Base-by-base conservation (phyloP, 2,797 vertebrate species). In the Prunella strophiata region DNA sequence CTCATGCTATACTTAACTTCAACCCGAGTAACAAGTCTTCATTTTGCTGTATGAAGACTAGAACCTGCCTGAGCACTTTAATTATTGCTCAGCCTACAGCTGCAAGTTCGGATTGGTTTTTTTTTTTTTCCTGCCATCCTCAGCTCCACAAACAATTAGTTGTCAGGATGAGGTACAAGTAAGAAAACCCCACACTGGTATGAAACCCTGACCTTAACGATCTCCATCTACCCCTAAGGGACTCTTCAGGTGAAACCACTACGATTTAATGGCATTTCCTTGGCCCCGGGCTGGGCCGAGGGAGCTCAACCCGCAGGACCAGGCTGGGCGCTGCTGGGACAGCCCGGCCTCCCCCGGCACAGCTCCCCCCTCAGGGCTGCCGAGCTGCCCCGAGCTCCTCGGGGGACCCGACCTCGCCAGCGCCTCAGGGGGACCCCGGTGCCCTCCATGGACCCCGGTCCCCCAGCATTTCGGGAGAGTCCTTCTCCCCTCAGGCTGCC, bases 201-300 rank as follows among this genome's bases (percentile, higher is more conserved):
- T 0, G 2, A 48, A 47, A 47, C 30, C 25, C 0, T 12, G 29
- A 30, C 30, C 32, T 27, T 9, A 22, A 22, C 1, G 11, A 3
- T 51, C n/a, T 26, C 27, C 9, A 8, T 10, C 22, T 16, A 21
- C 30, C 42, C 45, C 10, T 1, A 7, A 4, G 7, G 32, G 17
- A 43, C 8, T 20, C 9, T 7, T 16, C 40, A 2, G 32, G 52
- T 9, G 66, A 59, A 47, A 51, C 34, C 43, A 19, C 26, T 16
- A 5, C 5, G 12, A 5, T 6, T 50, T 36, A 5, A 36, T 2
- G 45, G 32, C 19, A 17, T 17, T 80, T 50, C 30, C 13, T 11
- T 0, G 26, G 22, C 1, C 6, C 1, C 1, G 13, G 6, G 61
- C 77, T 27, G 26, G 3, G 32, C 70, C 25, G 7, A 7, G 32